Conservation (phyloP, 1,140 invertebrate genomes). For the Geopemphigus sp. region DNA sequence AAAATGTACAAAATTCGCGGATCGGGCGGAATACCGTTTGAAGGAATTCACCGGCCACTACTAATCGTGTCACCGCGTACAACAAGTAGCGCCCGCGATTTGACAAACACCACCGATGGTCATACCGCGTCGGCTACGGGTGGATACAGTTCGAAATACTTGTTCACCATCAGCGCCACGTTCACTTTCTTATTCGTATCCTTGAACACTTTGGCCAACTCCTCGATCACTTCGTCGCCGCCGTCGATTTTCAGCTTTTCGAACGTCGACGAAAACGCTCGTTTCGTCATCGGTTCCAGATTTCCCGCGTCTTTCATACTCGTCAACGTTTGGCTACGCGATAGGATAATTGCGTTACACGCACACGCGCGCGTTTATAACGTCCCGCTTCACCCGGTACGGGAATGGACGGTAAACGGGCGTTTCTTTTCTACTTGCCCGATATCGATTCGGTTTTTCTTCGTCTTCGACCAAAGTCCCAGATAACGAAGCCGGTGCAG, state of each 20-base stretch:
- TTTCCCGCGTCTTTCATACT: neutral
- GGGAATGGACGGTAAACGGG: too few species aligned
- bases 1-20: too few species aligned
- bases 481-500: slow-evolving; percentile 3
- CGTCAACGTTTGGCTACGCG: neutral
- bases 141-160: slow-evolving; percentile 18
- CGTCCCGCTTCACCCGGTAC: too few species aligned
- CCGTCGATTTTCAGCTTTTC: slow-evolving; percentile 7
- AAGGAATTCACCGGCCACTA: too few species aligned
- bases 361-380: too few species aligned
- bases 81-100: too few species aligned
- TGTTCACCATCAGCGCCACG: neutral
- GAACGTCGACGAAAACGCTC: neutral
- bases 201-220: neutral
- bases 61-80: too few species aligned
- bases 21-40: too few species aligned
- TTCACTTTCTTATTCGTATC: neutral
- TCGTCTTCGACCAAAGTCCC: neutral
- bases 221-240: neutral
- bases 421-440: slow-evolving; percentile 6
- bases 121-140: neutral
- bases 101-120: neutral
- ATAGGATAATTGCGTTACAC: neutral
- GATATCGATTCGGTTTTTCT: slow-evolving; percentile 9
- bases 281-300: neutral